Evolutionary conservation across 2,797 vertebrate genomes (phyloP), one percentile per base, ranked within the genome.

Genomic region (Lepilemur septentrionalis): DNA sequence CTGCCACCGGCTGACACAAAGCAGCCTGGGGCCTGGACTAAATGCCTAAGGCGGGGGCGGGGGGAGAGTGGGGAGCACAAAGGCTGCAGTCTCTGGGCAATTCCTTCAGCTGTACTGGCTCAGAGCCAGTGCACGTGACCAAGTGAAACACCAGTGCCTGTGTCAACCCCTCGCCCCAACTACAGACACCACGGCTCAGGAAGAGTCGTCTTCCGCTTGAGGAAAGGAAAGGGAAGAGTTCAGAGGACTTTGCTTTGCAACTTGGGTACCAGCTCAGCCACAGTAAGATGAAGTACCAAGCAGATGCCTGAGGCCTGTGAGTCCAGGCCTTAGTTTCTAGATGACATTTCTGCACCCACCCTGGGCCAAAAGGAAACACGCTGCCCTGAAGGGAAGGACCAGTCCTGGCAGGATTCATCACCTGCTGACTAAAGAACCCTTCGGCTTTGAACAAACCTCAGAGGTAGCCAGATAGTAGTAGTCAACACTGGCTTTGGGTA

Each of bases 101-200:
- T 65, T 65, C 63, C 15, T 30, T 1, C 18, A 7, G 7, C 15
- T 65, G 63, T n/a, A 15, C 63, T 65, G 30, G 15, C 14, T n/a
- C 7, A 8, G 15, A 65, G 3, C 32, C 7, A 65, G 30, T 65
- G 30, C 61, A 4, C 0, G 14, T n/a, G 32, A 65, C 63, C 32
- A 2, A 65, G 63, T 65, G 63, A n/a, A 7, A 17, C 30, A 65
- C 15, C 63, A n/a, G 15, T 65, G 32, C 63, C 63, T 9, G 7
- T 65, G 63, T 65, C 15, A 65, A 0, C 32, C 32, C 32, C 15
- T 65, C 63, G 32, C 32, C 32, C 7, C 30, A 65, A 65, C 63
- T 18, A n/a, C 0, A 65, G 63, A 7, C 63, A 65, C 1, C 4
- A 1, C 0, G 1, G 63, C 7, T 65, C 63, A 65, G 32, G 7